phyloP scores from a whole-genome alignment of 2,888 invertebrate species.

The Eupithecia pulchellata region DNA sequence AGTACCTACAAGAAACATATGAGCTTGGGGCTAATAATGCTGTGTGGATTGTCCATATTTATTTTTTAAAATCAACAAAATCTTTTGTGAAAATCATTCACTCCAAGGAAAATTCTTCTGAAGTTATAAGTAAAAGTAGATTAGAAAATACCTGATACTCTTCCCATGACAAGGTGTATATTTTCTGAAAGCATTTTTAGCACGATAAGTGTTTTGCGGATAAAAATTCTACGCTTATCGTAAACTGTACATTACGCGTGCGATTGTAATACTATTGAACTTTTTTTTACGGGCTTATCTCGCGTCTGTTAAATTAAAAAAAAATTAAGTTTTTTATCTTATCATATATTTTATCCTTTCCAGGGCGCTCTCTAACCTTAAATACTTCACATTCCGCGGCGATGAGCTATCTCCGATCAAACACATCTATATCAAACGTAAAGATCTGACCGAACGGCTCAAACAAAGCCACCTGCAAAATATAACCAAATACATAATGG shows the following conservation, averaged over 20 bases:
- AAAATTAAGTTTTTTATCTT: not conserved
- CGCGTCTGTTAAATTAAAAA: not conserved
- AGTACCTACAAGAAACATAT: not conserved
- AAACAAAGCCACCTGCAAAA: slow-evolving; percentile 85
- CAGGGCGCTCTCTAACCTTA: slow-evolving; percentile 76
- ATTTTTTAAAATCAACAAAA: not conserved
- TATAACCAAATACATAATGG: slow-evolving; percentile 88
- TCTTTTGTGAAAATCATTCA: not conserved
- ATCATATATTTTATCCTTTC: slow-evolving; percentile 35
- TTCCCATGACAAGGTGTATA: too few relatives aligned
- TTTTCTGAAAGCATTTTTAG: too few relatives aligned
- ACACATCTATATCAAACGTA: slow-evolving; percentile 87
- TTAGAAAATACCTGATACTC: too few relatives aligned
- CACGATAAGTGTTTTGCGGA: too few relatives aligned
- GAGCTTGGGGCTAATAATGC: too few relatives aligned
- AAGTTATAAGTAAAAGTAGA: not conserved
- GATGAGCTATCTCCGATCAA: slow-evolving; percentile 90
- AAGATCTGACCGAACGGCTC: slow-evolving; percentile 70
- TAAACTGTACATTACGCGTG: not conserved
- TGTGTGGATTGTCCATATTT: too few relatives aligned
- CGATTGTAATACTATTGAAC: too few relatives aligned
- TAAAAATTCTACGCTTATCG: too few relatives aligned
- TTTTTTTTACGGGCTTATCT: not conserved
- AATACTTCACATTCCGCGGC: slow-evolving; percentile 83
- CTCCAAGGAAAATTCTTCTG: not conserved